A percentile compares a stretch with the other conserved stretches of the same genome.
These are phyloP conservation scores for Drosophila borealis DNA, from an alignment of 2,888 invertebrate species.

Conservation along the genomic window DNA sequence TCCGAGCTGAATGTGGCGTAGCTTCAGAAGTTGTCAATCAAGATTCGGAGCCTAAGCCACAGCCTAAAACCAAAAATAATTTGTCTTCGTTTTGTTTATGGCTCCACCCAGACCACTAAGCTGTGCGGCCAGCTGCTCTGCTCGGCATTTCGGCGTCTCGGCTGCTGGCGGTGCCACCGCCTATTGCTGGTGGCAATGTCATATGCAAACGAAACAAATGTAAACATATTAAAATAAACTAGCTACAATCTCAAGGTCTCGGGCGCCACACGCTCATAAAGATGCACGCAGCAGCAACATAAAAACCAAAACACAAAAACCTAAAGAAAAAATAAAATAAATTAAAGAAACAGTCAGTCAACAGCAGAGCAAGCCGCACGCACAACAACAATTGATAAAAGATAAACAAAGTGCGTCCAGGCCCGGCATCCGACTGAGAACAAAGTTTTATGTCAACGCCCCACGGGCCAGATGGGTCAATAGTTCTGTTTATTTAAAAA, in stretches of 20 bases:
- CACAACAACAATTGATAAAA: slow-evolving; percentile 56
- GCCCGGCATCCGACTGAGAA: slow-evolving; percentile 36
- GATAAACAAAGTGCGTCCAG: slow-evolving; percentile 51
- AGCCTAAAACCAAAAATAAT: slow-evolving; percentile 50
- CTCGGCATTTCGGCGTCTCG: slow-evolving; percentile 23
- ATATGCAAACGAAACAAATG: slow-evolving; percentile 79
- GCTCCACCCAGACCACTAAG: slow-evolving; percentile 41
- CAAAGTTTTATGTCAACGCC: slow-evolving; percentile 67
- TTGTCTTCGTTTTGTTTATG: slow-evolving; percentile 63
- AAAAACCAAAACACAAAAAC: slow-evolving; percentile 57
- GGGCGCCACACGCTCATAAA: slow-evolving; percentile 76
- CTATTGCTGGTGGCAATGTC: slow-evolving; percentile 77
- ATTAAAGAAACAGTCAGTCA: slow-evolving; percentile 25
- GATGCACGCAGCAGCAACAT: slow-evolving; percentile 73
- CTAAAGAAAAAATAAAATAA: slow-evolving; percentile 25
- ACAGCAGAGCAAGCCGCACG: slow-evolving; percentile 31
- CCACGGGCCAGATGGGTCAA: slow-evolving; percentile 46
- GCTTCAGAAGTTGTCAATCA: slow-evolving; percentile 55
- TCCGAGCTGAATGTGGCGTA: neutral
- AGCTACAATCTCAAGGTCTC: slow-evolving; percentile 78
- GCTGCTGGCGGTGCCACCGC: slow-evolving; percentile 35
- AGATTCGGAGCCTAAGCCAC: slow-evolving; percentile 35
- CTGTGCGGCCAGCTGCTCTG: slow-evolving; percentile 16
- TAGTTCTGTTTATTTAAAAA: slow-evolving; percentile 66
- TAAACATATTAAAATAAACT: slow-evolving; percentile 79